Evolutionary conservation across 2,888 invertebrate species (phyloP).

Genomic region (Plagodis dolabraria): DNA sequence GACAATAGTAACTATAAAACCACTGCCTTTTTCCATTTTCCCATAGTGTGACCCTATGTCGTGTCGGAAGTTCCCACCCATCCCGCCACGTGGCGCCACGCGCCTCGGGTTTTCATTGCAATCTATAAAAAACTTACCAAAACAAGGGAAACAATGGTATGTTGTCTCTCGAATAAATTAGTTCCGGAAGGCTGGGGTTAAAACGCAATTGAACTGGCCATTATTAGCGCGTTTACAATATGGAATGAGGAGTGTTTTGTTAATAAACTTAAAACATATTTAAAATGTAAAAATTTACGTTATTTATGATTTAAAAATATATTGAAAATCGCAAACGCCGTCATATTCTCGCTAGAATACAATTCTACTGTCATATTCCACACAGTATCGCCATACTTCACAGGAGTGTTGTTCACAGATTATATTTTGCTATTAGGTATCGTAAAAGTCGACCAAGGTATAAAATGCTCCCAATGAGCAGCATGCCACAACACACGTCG

Average conservation of each 20-base stretch:
- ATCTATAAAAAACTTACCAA: constrained; percentile 70
- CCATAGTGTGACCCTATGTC: constrained; percentile 62
- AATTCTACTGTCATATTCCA: too few species aligned
- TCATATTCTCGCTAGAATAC: too few species aligned
- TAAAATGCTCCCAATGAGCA: too few species aligned
- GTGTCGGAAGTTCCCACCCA: constrained; percentile 79
- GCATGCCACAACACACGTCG: too few species aligned
- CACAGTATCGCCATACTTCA: too few species aligned
- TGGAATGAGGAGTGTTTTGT: neutral
- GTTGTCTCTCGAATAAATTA: constrained; percentile 79
- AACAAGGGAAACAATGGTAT: constrained; percentile 74
- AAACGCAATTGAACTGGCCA: constrained; percentile 79
- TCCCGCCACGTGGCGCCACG: constrained; percentile 66
- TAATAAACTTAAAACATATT: too few species aligned
- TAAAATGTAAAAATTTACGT: too few species aligned
- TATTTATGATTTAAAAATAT: too few species aligned
- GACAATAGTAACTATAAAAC: neutral
- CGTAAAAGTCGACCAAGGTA: too few species aligned
- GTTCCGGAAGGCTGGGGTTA: constrained; percentile 72
- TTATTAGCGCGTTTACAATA: constrained; percentile 61
- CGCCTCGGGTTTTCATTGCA: constrained; percentile 73
- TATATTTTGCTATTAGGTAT: too few species aligned
- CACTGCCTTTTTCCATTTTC: constrained; percentile 51
- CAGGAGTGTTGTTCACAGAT: too few species aligned
- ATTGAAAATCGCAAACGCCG: too few species aligned